Base-by-base conservation (phyloP, 2,888 invertebrate species). In the Auanema freiburgensis region DNA sequence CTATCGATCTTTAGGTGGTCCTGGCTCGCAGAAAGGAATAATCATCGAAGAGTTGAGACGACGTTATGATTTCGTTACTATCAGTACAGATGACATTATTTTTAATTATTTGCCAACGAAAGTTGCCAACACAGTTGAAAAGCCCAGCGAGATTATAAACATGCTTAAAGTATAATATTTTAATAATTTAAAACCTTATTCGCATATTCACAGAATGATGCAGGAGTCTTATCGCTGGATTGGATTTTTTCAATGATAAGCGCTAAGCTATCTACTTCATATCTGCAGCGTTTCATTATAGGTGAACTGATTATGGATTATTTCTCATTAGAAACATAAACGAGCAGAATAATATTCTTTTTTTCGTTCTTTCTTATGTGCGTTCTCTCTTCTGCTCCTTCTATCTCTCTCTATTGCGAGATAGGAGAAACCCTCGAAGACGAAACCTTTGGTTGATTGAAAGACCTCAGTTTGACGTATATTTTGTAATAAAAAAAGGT, bases 11-110 rank as follows among this genome's bases (percentile, higher is more conserved):
- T n/a, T 56, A 72, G 83, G 83, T 1, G 83, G 83, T 52, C 83
- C 83, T n/a, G 80, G 81, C 12, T 78, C 79, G n/a, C 71, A 77
- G 59, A 83, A 83, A 60, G 83, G 83, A 1, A 61, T 76, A 4
- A 64, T 83, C 11, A 81, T 79, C 10, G 77, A 83, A 61, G 83
- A 83, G 57, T 57, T 83, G 52, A 79, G 75, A 24, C 71, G 69
- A 10, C 72, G 77, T 21, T 82, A 78, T 66, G 78, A 79, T 44
- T 83, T 82, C 63, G 57, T 67, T 14, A 66, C 72, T 1, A 76
- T 81, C 49, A 71, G 71, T 43, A 72, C 78, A 11, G 79, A 82
- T 56, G 82, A 83, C 41, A 76, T 83, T 56, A 76, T 83, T 3
- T 81, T 83, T 59, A 69, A 73, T 14, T 81, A 80, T 64, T 59